These are phyloP conservation scores for Spea hammondii DNA, from an alignment of 2,797 vertebrate genomes.

Conservation along the genomic window DNA sequence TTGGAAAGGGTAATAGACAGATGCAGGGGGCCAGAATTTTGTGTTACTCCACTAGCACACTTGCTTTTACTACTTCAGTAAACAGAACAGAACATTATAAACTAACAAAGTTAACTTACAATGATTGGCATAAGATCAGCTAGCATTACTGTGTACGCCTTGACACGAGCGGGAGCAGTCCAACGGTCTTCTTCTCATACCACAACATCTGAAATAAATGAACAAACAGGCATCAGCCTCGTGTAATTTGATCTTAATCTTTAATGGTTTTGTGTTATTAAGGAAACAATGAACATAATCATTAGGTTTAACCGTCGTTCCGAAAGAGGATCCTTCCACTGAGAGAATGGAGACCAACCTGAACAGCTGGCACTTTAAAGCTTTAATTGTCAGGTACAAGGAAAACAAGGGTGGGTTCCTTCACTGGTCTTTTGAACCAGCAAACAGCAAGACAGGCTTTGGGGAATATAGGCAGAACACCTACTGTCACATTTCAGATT, in stretches of 20 bases:
- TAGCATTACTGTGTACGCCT: too few relatives aligned
- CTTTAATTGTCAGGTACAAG: slow-evolving; percentile 25
- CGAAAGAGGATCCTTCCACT: slow-evolving; percentile 46
- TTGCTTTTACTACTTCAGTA: too few relatives aligned
- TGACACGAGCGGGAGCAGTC: neutral
- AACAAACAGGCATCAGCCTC: slow-evolving; percentile 23
- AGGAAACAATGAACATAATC: slow-evolving; percentile 38
- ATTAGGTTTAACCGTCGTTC: slow-evolving; percentile 46
- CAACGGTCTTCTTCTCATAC: slow-evolving; percentile 6
- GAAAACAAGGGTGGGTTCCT: slow-evolving; percentile 28
- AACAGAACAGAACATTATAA: too few relatives aligned
- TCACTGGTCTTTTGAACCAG: neutral
- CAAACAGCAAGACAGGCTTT: neutral
- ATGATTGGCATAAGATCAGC: too few relatives aligned
- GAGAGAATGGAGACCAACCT: slow-evolving; percentile 31
- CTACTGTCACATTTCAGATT: too few relatives aligned
- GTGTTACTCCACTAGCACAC: too few relatives aligned
- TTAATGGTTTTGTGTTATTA: slow-evolving; percentile 34
- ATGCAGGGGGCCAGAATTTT: too few relatives aligned
- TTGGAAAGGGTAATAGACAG: too few relatives aligned
- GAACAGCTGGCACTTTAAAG: slow-evolving; percentile 40
- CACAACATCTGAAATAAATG: slow-evolving; percentile 42
- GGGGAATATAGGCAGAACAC: too few relatives aligned
- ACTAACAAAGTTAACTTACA: too few relatives aligned
- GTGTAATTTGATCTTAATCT: slow-evolving; percentile 35